A percentile compares a stretch with the other conserved stretches of the same genome.
These are phyloP conservation scores for Chloroceryle inda DNA, from an alignment of 2,797 vertebrate genomes.

Conservation along the genomic window DNA sequence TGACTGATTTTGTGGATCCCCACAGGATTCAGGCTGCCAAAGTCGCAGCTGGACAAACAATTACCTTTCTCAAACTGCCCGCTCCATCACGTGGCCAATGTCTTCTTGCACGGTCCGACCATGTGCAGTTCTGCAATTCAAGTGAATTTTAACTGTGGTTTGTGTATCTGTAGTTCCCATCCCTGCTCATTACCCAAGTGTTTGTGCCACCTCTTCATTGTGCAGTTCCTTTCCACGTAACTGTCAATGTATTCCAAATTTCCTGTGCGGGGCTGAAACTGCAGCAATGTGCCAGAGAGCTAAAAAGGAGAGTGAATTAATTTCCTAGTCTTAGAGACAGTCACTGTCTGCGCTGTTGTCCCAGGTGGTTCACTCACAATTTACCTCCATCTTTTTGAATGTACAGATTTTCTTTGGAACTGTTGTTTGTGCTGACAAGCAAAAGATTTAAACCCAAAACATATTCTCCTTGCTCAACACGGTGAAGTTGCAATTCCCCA, in stretches of 20 bases:
- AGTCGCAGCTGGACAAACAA: not conserved
- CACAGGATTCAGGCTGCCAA: rapidly evolving
- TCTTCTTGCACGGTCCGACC: rapidly evolving
- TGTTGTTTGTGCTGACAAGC: not conserved
- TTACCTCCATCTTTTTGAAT: not conserved
- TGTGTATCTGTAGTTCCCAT: not conserved
- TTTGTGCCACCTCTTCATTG: not conserved
- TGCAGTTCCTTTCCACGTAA: not conserved
- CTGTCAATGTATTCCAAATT: not conserved
- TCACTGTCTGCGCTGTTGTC: not conserved
- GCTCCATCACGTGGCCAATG: not conserved
- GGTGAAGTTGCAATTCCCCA: not conserved
- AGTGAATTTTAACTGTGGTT: not conserved
- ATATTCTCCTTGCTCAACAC: not conserved
- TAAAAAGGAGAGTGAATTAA: not conserved
- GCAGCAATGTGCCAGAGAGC: not conserved
- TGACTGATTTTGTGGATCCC: not conserved
- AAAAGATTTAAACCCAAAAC: not conserved
- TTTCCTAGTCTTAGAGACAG: not conserved
- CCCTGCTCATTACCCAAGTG: not conserved
- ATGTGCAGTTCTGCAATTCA: not conserved
- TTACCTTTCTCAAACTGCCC: not conserved
- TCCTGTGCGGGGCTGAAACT: not conserved
- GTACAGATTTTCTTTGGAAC: not conserved
- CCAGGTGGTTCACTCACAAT: not conserved